Conservation (phyloP, 2,797 vertebrate genomes). For the Clarias fuscus region DNA sequence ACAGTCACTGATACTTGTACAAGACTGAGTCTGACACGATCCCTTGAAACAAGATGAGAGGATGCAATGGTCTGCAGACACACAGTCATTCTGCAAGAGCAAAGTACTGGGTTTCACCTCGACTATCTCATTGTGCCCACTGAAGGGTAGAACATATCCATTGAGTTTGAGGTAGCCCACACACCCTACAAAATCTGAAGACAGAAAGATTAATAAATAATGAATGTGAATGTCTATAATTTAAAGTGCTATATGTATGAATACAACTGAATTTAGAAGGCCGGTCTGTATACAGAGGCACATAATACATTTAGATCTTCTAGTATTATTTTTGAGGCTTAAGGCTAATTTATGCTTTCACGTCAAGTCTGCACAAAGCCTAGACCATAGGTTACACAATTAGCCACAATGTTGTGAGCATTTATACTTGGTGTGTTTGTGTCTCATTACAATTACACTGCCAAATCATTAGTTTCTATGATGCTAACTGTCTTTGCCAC, state of each 20-base stretch:
- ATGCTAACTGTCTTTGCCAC: too few species aligned
- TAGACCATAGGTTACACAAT: too few species aligned
- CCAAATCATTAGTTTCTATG: too few species aligned
- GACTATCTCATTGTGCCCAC: slow-evolving; percentile 63
- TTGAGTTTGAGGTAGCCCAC: slow-evolving; percentile 70
- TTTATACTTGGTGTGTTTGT: too few species aligned
- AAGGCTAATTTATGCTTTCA: background rate
- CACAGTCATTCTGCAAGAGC: slow-evolving; percentile 65
- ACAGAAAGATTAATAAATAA: background rate
- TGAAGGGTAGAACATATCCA: slow-evolving; percentile 65
- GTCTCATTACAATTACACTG: too few species aligned
- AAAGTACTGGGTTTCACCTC: slow-evolving; percentile 63
- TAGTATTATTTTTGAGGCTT: too few species aligned
- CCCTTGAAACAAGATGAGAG: slow-evolving; percentile 58
- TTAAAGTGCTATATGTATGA: background rate
- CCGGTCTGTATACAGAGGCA: background rate
- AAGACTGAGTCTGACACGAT: slow-evolving; percentile 61
- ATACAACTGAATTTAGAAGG: background rate
- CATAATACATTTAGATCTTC: background rate
- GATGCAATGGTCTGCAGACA: slow-evolving; percentile 61
- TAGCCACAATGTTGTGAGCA: too few species aligned
- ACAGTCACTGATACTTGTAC: slow-evolving; percentile 57
- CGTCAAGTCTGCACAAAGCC: too few species aligned
- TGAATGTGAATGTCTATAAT: background rate
- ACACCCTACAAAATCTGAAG: slow-evolving; percentile 76